These are phyloP conservation scores for Tapirus terrestris DNA, from an alignment of 2,113 vertebrate species.

Conservation along the genomic window DNA sequence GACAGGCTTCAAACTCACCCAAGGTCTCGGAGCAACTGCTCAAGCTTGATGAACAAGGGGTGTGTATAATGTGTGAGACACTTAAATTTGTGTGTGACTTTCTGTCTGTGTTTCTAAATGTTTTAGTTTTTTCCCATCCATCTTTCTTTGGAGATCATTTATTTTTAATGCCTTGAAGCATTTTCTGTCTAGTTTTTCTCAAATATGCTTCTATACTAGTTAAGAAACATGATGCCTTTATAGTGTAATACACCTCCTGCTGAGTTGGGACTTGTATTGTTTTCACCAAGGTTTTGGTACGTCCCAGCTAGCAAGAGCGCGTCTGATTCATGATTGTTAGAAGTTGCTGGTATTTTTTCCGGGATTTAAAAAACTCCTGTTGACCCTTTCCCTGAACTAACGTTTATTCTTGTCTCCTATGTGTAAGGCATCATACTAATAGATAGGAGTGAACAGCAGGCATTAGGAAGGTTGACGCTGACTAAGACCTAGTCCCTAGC, in stretches of 20 bases:
- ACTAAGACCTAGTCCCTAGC: not conserved
- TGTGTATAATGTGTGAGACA: constrained; percentile 79
- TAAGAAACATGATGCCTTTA: not conserved
- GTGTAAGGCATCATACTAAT: not conserved
- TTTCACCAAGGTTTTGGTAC: not conserved
- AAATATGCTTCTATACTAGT: not conserved
- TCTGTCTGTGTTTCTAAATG: not conserved
- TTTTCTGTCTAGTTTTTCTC: not conserved
- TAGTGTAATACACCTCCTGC: not conserved
- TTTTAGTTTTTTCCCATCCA: not conserved
- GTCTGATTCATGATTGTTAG: not conserved
- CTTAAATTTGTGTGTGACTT: no score
- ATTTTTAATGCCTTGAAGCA: not conserved
- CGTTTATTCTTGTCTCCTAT: not conserved
- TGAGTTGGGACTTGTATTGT: not conserved
- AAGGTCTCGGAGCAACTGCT: constrained; percentile 96
- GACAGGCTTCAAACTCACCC: constrained; percentile 93
- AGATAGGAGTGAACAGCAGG: no score
- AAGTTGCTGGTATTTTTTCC: not conserved
- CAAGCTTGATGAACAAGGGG: constrained; percentile 98
- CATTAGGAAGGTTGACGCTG: not conserved
- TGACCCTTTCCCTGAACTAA: not conserved
- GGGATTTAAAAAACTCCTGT: not conserved
- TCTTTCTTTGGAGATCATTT: not conserved
- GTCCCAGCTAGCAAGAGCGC: not conserved